Evolutionary conservation across 2,888 invertebrate species (phyloP), one percentile per base, ranked within the genome.

Genomic region (Meganola albula): DNA sequence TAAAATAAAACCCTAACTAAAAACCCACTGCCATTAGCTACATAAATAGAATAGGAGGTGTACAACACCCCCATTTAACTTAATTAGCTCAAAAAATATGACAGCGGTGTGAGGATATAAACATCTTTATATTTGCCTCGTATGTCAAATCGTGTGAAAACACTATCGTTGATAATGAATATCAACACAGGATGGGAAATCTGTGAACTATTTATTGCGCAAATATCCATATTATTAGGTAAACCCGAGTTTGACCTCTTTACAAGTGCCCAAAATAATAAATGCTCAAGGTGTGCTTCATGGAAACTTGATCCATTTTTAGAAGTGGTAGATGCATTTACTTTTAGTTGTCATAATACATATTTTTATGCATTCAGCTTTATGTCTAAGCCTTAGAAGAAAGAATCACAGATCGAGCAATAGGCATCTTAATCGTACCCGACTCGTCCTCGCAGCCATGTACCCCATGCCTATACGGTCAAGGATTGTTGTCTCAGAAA

Each of bases 361-460:
- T 2, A n/a, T 4, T 22, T 22, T 11, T 29, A 29, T 13, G 34
- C 48, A 0, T 20, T 31, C 9, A 24, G 20, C 6, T 4, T 29
- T 10, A 29, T 29, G 1, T 2, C 9, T n/a, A 21, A 25, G n/a
- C n/a, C n/a, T 10, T 29, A 12, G 9, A 20, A n/a, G 22, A 29
- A 1, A 34, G 28, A 6, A 14, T 10, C 3, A 12, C 8, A 10
- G 20, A 24, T 5, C 8, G 24, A 10, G 24, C 24, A 12, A 9
- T 18, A 14, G 50, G 50, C 1, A 53, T 54, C 11, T 3, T 55
- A 10, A 42, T 53, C 2, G 25, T 48, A 7, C 47, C 49, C 2
- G 20, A 20, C n/a, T 52, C 50, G 56, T 40, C 43, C 3, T 25
- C 44, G 1, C 50, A 56, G 24, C 46, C 53, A 1, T 57, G 54